Percentiles rank a stretch among this genome's conserved stretches.
Evolutionary conservation across 2,113 vertebrate genomes (phyloP).

Genomic region (Carollia perspicillata): DNA sequence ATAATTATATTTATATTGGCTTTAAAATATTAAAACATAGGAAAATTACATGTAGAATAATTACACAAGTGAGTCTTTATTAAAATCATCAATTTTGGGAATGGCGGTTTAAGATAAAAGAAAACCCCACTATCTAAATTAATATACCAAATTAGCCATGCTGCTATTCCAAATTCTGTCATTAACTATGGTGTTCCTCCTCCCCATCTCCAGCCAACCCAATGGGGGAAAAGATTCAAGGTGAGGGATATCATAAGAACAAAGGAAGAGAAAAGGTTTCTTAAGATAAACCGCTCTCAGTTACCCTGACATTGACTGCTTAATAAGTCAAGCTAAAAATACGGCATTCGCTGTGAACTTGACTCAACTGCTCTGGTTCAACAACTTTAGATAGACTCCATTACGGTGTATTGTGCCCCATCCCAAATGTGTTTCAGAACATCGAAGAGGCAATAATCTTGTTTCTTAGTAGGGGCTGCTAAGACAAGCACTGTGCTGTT

Average conservation of each 20-base stretch:
- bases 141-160: slow-evolving; percentile 16
- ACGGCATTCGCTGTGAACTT: slow-evolving; percentile 57
- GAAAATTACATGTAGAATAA: not conserved
- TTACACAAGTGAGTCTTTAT: not conserved
- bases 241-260: not conserved
- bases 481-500: not conserved
- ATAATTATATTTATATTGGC: not conserved
- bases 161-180: slow-evolving; percentile 18
- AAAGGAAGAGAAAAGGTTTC: not conserved
- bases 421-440: slow-evolving; percentile 57
- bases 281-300: slow-evolving; percentile 36
- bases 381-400: slow-evolving; percentile 50
- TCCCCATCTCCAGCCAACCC: not conserved
- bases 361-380: slow-evolving; percentile 52
- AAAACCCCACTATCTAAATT: not conserved
- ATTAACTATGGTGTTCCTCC: slow-evolving; percentile 2
- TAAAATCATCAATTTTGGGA: not conserved
- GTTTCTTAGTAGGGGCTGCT: slow-evolving; percentile 35
- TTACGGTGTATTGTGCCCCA: slow-evolving; percentile 45
- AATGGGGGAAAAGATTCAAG: not conserved
- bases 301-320: slow-evolving; percentile 45
- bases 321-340: slow-evolving; percentile 62
- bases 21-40: slow-evolving; percentile 50
- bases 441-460: slow-evolving; percentile 56
- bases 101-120: not conserved